Percentiles rank a stretch among this genome's conserved stretches.
Evolutionary conservation across 1,140 invertebrate genomes (phyloP).

Genomic region (Drosophila truncata): DNA sequence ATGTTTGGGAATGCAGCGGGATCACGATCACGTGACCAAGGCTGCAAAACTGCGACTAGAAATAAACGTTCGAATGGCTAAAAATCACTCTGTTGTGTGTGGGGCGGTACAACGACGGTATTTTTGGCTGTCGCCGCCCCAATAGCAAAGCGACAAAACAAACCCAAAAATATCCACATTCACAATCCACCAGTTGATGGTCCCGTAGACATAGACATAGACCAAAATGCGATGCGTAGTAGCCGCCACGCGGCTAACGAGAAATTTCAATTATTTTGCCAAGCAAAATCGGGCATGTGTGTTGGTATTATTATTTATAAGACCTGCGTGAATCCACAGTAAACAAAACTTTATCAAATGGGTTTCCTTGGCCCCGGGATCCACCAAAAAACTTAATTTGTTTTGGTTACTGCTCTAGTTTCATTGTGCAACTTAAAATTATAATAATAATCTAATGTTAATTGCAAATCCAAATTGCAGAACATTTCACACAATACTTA

Average conservation of each 20-base stretch:
- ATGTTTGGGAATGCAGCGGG: constrained; percentile 9
- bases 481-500: background rate
- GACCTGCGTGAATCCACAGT: constrained; percentile 38
- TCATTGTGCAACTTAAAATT: background rate
- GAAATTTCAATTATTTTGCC: constrained; percentile 64
- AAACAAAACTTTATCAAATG: constrained; percentile 38
- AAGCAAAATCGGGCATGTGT: constrained; percentile 28
- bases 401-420: background rate
- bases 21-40: constrained; percentile 47
- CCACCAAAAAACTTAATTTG: background rate
- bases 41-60: constrained; percentile 37
- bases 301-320: constrained; percentile 24
- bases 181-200: constrained; percentile 43
- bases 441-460: background rate
- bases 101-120: constrained; percentile 39
- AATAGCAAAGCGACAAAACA: constrained; percentile 50
- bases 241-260: constrained; percentile 49
- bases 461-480: background rate
- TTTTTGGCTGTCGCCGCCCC: constrained; percentile 62
- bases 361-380: background rate
- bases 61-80: constrained; percentile 32
- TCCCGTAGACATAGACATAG: constrained; percentile 21
- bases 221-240: constrained; percentile 58
- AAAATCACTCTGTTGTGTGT: constrained; percentile 41
- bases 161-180: constrained; percentile 57